Base-by-base conservation (phyloP, 2,888 invertebrate species). In the Oxystoma pomonae region DNA sequence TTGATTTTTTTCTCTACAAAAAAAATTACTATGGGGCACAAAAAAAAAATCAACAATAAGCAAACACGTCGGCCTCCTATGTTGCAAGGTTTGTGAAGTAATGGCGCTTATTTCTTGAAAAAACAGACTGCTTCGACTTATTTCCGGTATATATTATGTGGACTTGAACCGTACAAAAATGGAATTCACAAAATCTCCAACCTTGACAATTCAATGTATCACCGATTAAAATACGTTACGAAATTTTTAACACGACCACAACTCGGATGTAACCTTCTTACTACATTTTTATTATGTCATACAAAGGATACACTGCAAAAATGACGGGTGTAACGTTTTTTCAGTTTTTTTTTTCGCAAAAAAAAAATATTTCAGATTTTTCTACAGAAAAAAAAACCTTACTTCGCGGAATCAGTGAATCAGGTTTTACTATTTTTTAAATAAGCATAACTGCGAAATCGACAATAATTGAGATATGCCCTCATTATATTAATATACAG, bases 131-230 rank as follows among this genome's bases (percentile, higher is more conserved):
- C 12, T 35, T 12, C 12, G 3, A 35, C 35, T 7, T 35, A 35
- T 35, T 35, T 35, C 35, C 35, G 35, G 35, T 35, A 35, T 35
- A 12, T 35, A 35, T 35, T 35, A 35, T 7, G 35, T 35, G 3
- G 3, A 35, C 35, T 35, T 35, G 3, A 12, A 3, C 35, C 35
- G 35, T 35, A 35, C 53, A 67, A 67, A 70, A 72, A 70, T 70
- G 67, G 68, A 69, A 67, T 70, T 70, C 67, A 69, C 67, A 67
- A 68, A 71, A 73, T 67, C 60, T 57, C 20, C 63, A 55, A 63
- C 71, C 71, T 73, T 72, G 70, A 60, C 59, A 63, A 1, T 58
- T 58, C 49, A 58, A 57, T 64, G 21, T 66, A 64, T 67, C 63
- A 60, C 21, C 60, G 62, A 66, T 64, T 63, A 64, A 62, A 58